Evolutionary conservation across 2,797 vertebrate genomes (phyloP).

Genomic region (Phylloscopus collybita): DNA sequence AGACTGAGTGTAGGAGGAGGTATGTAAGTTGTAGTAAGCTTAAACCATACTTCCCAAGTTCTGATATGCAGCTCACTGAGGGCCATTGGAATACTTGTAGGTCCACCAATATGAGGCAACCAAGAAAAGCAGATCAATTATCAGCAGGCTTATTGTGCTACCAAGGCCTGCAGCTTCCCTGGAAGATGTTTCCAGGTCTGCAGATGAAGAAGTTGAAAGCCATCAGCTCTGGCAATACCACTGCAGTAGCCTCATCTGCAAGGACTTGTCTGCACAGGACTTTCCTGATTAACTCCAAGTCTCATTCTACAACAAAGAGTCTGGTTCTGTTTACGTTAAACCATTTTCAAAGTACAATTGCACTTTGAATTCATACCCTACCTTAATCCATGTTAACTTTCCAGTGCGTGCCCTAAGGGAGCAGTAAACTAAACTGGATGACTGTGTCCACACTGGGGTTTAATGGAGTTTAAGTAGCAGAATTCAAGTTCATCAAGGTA

Average conservation of each 20-base stretch:
- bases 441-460: constrained; percentile 45
- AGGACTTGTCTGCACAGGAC: constrained; percentile 61
- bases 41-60: background rate
- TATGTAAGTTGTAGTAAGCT: background rate
- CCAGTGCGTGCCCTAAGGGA: constrained; percentile 54
- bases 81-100: background rate
- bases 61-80: background rate
- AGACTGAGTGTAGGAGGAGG: background rate
- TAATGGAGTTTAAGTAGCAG: constrained; percentile 65
- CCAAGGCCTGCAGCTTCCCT: background rate
- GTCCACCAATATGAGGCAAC: background rate
- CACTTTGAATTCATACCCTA: constrained; percentile 66
- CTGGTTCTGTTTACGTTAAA: constrained; percentile 65
- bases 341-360: constrained; percentile 60
- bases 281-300: constrained; percentile 41
- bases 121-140: background rate
- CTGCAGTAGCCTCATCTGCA: constrained; percentile 28
- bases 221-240: constrained; percentile 8
- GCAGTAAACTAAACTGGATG: constrained; percentile 61
- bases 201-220: constrained; percentile 19
- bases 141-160: background rate
- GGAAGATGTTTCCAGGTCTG: constrained; percentile 11
- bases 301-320: constrained; percentile 67
- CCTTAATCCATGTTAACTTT: constrained; percentile 62
- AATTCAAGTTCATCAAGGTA: constrained; percentile 47